These are phyloP conservation scores for Acrocephalus arundinaceus DNA, from an alignment of 2,113 vertebrate genomes.

Conservation along the genomic window DNA sequence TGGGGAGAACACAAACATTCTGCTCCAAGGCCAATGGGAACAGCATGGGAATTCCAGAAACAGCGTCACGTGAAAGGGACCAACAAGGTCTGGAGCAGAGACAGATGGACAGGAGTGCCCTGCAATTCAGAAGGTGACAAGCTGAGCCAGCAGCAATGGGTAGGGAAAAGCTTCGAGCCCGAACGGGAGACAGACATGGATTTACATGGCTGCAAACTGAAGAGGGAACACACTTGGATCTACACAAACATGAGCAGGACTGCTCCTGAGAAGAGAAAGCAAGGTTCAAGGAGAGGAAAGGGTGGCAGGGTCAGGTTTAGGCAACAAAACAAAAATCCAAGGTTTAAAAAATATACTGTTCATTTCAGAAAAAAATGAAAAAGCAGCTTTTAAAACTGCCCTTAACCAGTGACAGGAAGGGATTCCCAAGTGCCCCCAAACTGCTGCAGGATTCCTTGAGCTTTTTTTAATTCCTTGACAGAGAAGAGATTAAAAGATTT, in stretches of 20 bases:
- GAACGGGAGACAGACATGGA: not conserved
- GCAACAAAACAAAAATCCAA: not conserved
- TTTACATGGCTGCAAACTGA: not conserved
- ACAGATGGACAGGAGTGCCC: not conserved
- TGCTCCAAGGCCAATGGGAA: not conserved
- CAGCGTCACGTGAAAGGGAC: rapidly evolving
- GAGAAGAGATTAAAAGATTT: not conserved
- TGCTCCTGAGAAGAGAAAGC: not conserved
- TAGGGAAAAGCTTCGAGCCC: not conserved
- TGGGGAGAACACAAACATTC: not conserved
- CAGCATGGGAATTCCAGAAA: not conserved
- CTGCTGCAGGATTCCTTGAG: not conserved
- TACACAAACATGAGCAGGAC: not conserved
- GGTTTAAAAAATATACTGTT: not conserved
- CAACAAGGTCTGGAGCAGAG: not conserved
- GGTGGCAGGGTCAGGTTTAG: not conserved
- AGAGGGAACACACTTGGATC: not conserved
- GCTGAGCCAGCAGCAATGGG: not conserved
- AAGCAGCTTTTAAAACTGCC: not conserved
- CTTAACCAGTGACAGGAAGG: not conserved
- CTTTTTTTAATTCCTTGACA: not conserved
- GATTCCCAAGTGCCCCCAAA: not conserved
- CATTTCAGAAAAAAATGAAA: not conserved
- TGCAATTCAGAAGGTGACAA: not conserved
- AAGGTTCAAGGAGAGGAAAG: not conserved